These are phyloP conservation scores for Psilopogon haemacephalus DNA, from an alignment of 2,113 vertebrate genomes.

Conservation along the genomic window DNA sequence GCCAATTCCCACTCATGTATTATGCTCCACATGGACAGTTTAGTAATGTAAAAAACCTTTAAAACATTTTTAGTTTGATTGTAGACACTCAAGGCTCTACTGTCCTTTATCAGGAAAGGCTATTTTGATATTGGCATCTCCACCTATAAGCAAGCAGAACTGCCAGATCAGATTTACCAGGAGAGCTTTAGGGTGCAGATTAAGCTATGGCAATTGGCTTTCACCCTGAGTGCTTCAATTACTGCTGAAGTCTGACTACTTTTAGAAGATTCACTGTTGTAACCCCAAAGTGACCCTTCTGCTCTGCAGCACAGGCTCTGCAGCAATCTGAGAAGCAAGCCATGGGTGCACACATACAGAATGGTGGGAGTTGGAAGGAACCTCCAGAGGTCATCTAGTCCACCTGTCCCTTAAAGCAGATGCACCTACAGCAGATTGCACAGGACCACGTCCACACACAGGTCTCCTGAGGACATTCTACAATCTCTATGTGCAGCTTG, in stretches of 20 bases:
- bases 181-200: neutral
- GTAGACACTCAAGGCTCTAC: neutral
- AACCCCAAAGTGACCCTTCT: neutral
- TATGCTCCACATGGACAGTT: neutral
- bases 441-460: neutral
- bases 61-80: neutral
- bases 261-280: neutral
- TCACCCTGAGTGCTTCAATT: neutral
- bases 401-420: neutral
- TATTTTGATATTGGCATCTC: neutral
- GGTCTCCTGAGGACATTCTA: neutral
- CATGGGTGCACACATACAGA: neutral
- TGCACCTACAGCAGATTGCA: neutral
- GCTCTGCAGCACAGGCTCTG: rapidly evolving
- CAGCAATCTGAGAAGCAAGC: rapidly evolving
- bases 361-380: neutral
- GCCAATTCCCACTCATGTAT: neutral
- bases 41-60: neutral
- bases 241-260: neutral
- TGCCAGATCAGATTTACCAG: neutral
- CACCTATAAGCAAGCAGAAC: rapidly evolving
- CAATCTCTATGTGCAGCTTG: neutral
- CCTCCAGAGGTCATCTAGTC: neutral
- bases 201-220: neutral
- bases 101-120: neutral